Percentiles rank a stretch among this genome's conserved stretches.
Evolutionary conservation across 2,113 vertebrate genomes (phyloP).

Genomic region (Datnioides undecimradiatus): DNA sequence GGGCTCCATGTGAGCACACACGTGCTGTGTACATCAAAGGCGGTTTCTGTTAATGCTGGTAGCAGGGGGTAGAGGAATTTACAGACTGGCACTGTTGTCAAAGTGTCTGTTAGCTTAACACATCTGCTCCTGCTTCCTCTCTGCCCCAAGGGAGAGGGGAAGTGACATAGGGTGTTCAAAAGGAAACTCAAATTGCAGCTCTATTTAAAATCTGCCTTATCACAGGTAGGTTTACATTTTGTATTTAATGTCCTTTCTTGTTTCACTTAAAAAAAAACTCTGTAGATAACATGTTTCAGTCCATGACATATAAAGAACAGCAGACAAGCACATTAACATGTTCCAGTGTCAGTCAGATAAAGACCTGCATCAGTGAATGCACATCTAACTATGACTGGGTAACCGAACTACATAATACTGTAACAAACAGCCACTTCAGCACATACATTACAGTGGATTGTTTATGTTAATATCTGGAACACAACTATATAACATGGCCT

Average conservation of each 20-base stretch:
- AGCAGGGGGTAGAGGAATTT: slow-evolving; percentile 48
- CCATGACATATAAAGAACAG: background rate
- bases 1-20: slow-evolving; percentile 21
- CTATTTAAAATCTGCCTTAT: slow-evolving; percentile 34
- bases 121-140: slow-evolving; percentile 78
- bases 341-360: background rate
- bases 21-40: slow-evolving; percentile 63
- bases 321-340: background rate
- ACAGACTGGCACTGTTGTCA: slow-evolving; percentile 71
- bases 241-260: slow-evolving; percentile 12
- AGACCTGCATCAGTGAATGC: background rate
- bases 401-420: background rate
- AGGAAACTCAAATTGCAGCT: slow-evolving; percentile 62
- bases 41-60: slow-evolving; percentile 35
- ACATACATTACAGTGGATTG: background rate
- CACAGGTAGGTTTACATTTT: slow-evolving; percentile 27
- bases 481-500: background rate
- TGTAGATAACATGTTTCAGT: background rate
- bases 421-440: background rate
- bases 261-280: slow-evolving; percentile 11
- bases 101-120: slow-evolving; percentile 72
- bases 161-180: slow-evolving; percentile 80
- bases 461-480: background rate
- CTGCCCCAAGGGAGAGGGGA: slow-evolving; percentile 62
- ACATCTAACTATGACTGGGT: background rate